Evolutionary conservation across 2,113 vertebrate species (phyloP).

Genomic region (Ageneiosus marmoratus): DNA sequence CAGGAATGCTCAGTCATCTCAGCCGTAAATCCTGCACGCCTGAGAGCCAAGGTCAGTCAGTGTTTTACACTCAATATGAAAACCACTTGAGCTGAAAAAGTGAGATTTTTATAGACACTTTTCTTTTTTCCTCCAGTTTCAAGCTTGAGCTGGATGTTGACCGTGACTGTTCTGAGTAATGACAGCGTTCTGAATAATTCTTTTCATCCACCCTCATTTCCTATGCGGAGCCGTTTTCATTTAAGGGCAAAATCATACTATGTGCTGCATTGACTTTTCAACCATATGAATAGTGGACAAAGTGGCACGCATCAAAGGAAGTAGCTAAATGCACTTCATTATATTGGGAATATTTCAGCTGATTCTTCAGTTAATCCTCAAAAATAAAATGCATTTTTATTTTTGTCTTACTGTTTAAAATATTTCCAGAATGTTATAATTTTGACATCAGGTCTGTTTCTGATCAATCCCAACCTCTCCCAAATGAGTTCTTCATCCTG

Average conservation of each 20-base stretch:
- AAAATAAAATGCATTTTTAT: not conserved
- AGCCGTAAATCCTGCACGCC: not conserved
- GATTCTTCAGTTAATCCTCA: not conserved
- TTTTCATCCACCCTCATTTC: not conserved
- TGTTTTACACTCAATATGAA: slow-evolving; percentile 13
- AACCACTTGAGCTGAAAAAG: slow-evolving; percentile 18
- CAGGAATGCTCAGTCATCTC: not conserved
- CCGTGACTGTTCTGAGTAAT: not conserved
- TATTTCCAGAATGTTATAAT: not conserved
- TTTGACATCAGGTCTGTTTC: not conserved
- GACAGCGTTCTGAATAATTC: not conserved
- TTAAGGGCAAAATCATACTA: not conserved
- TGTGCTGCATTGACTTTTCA: too few relatives aligned
- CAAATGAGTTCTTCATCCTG: too few relatives aligned
- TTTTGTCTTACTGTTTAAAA: not conserved
- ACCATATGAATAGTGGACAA: not conserved
- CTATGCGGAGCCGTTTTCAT: not conserved
- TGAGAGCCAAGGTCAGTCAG: not conserved
- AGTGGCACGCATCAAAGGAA: not conserved
- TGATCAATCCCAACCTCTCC: not conserved
- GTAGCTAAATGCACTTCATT: not conserved
- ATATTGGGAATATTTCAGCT: not conserved
- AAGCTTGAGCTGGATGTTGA: slow-evolving; percentile 24
- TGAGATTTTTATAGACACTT: not conserved
- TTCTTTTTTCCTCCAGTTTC: not conserved